Conservation (phyloP, 2,888 invertebrate genomes). For the Ophion obscuratus region DNA sequence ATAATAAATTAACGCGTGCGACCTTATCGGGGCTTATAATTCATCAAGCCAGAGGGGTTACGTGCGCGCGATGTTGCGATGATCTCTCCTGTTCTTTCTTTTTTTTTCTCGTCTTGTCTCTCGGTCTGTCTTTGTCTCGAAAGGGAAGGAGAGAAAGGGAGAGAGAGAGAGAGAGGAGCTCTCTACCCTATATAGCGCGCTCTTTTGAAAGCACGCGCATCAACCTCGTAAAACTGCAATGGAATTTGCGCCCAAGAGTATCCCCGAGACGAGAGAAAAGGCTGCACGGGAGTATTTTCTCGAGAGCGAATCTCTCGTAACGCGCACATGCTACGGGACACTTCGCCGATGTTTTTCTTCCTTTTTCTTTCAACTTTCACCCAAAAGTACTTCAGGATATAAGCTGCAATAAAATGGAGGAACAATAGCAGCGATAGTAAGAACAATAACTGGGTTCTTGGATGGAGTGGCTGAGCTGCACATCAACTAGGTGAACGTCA, state of each 20-base stretch:
- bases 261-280: slow-evolving; percentile 35
- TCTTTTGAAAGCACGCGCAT: slow-evolving; percentile 72
- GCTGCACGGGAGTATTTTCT: slow-evolving; percentile 20
- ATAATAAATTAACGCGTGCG: slow-evolving; percentile 82
- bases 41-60: slow-evolving; percentile 78
- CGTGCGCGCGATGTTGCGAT: slow-evolving; percentile 71
- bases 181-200: slow-evolving; percentile 10
- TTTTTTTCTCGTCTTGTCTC: background rate
- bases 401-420: slow-evolving; percentile 19
- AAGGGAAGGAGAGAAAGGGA: background rate
- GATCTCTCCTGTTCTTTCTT: slow-evolving; percentile 60
- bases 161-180: slow-evolving; percentile 4
- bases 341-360: slow-evolving; percentile 35
- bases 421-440: slow-evolving; percentile 22
- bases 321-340: slow-evolving; percentile 59
- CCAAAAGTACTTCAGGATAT: slow-evolving; percentile 17
- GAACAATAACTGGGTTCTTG: slow-evolving; percentile 27
- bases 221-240: slow-evolving; percentile 79
- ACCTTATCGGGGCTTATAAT: slow-evolving; percentile 83
- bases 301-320: slow-evolving; percentile 44
- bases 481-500: background rate
- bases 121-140: slow-evolving; percentile 41
- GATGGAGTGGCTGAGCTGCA: background rate
- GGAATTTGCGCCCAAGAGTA: slow-evolving; percentile 72
- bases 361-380: background rate